Evolutionary conservation across 1,140 invertebrate genomes (phyloP).

Genomic region (Neodiprion lecontei): DNA sequence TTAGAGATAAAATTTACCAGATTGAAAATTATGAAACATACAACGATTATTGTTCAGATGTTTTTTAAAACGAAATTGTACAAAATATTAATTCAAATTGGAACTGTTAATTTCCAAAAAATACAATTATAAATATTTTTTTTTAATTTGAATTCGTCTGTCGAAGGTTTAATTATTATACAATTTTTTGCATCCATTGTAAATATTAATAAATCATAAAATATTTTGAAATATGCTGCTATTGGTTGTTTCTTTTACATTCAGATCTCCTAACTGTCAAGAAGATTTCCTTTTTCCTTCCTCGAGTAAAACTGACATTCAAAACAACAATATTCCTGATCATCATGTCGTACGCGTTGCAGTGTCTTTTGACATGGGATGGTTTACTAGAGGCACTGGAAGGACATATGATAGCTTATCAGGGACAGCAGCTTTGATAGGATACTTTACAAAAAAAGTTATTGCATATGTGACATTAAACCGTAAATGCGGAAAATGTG

Average conservation of each 20-base stretch:
- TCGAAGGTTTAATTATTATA: no score
- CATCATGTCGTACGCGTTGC: conserved; percentile 16
- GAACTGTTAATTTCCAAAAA: no score
- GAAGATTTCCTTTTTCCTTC: conserved; percentile 20
- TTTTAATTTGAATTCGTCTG: no score
- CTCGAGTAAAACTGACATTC: neutral
- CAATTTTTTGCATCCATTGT: no score
- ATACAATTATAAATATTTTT: no score
- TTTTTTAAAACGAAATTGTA: no score
- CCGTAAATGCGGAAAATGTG: conserved; percentile 19
- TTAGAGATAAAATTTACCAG: no score
- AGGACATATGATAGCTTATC: conserved; percentile 21
- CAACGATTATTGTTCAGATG: no score
- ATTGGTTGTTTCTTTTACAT: neutral
- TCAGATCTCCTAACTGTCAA: conserved; percentile 16
- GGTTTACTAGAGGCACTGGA: conserved; percentile 18
- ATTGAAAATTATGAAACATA: no score
- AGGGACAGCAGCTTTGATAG: conserved; percentile 16
- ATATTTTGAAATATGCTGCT: no score
- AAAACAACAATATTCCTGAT: conserved; percentile 5
- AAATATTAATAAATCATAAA: no score
- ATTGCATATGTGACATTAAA: conserved; percentile 12
- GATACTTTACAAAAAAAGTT: conserved; percentile 25
- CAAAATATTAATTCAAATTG: no score
- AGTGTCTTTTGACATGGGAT: conserved; percentile 18